Evolutionary conservation across 1,140 invertebrate genomes (phyloP).

Genomic region (Leptopilina boulardi): DNA sequence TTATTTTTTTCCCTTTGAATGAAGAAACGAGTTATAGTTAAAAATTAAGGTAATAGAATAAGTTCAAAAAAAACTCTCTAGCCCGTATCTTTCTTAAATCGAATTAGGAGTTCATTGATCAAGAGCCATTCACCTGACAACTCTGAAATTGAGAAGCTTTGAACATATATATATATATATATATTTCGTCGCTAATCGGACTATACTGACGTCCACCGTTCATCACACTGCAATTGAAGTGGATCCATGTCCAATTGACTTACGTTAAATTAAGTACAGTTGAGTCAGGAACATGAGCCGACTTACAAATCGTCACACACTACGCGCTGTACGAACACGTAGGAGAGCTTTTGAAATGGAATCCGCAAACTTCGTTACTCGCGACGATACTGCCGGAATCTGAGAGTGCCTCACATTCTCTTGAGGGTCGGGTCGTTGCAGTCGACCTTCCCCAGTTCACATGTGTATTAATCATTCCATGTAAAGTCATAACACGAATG

Average conservation of each 20-base stretch:
- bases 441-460: constrained; percentile 12
- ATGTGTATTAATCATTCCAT: constrained; percentile 28
- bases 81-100: not conserved
- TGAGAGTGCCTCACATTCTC: constrained; percentile 11
- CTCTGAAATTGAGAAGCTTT: constrained; percentile 14
- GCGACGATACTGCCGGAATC: constrained; percentile 17
- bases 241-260: constrained; percentile 32
- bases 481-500: not conserved
- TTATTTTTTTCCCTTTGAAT: too few species aligned
- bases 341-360: constrained; percentile 15
- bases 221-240: constrained; percentile 33
- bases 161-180: not conserved
- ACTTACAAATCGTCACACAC: constrained; percentile 20
- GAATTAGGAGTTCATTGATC: constrained; percentile 32
- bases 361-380: constrained; percentile 29
- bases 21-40: too few species aligned
- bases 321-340: not conserved
- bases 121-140: constrained; percentile 5
- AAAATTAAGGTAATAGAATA: not conserved
- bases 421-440: constrained; percentile 20
- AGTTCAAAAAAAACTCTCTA: not conserved
- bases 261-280: constrained; percentile 16
- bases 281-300: constrained; percentile 20
- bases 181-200: constrained; percentile 15
- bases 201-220: constrained; percentile 18